A percentile compares a stretch with the other conserved stretches of the same genome.
These are phyloP conservation scores for Epinotia nisella DNA, from an alignment of 2,888 invertebrate species.

Conservation along the genomic window DNA sequence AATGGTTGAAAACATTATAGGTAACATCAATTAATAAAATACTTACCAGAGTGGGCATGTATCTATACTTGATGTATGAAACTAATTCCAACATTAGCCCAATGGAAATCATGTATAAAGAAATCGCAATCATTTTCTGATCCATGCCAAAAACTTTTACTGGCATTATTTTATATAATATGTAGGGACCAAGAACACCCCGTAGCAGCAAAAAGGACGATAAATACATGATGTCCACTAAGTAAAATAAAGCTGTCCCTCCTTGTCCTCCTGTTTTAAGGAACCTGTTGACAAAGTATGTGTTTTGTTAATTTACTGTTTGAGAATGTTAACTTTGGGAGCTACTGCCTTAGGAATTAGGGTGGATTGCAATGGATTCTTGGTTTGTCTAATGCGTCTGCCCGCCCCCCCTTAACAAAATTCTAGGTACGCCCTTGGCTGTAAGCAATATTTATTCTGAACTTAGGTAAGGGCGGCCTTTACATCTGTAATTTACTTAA, in stretches of 20 bases:
- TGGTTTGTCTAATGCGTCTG: no score
- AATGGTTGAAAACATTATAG: background rate
- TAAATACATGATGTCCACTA: constrained; percentile 81
- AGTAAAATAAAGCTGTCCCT: constrained; percentile 68
- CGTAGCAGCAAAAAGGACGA: constrained; percentile 77
- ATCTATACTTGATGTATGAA: constrained; percentile 73
- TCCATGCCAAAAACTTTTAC: constrained; percentile 72
- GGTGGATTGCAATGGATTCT: no score
- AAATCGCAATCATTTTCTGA: constrained; percentile 67
- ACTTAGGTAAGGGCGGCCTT: no score
- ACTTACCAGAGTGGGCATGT: constrained; percentile 70
- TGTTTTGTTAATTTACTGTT: background rate
- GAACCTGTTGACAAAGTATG: constrained; percentile 66
- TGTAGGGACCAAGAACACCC: constrained; percentile 80
- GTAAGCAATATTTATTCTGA: no score
- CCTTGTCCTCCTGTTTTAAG: constrained; percentile 80
- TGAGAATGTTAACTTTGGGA: no score
- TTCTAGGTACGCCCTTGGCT: no score
- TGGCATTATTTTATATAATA: constrained; percentile 70
- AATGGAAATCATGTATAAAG: constrained; percentile 75
- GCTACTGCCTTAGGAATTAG: no score
- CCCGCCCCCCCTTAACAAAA: no score
- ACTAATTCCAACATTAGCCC: constrained; percentile 75
- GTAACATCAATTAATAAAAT: constrained; percentile 22
- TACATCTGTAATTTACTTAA: no score